Evolutionary conservation across 2,797 vertebrate genomes (phyloP).

Genomic region (Phyllotis vaccarum): DNA sequence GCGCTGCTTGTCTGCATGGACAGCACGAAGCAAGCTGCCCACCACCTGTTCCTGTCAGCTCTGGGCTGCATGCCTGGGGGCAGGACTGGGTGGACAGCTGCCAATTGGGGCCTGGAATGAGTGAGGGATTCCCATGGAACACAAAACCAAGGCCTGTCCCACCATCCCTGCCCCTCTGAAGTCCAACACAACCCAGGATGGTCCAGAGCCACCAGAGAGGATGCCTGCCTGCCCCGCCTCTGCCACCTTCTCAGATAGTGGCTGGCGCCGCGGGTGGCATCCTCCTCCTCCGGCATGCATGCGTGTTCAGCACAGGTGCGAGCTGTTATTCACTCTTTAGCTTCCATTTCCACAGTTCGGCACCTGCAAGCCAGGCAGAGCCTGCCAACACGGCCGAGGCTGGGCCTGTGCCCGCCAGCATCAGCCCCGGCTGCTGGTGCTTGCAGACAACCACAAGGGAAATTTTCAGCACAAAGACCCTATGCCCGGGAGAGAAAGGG

Average conservation of each 20-base stretch:
- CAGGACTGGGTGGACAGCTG: neutral
- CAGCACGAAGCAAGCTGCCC: neutral
- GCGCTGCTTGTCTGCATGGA: neutral
- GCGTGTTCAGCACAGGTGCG: conserved; percentile 66
- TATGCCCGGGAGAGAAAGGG: conserved; percentile 67
- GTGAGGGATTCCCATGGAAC: neutral
- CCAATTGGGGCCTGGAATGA: neutral
- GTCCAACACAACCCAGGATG: neutral
- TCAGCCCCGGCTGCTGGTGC: conserved; percentile 56
- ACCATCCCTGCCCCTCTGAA: neutral
- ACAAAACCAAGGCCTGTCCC: neutral
- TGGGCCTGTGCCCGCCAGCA: neutral
- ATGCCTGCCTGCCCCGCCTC: neutral
- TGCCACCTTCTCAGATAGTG: neutral
- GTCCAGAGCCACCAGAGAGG: neutral
- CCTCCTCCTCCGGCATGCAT: neutral
- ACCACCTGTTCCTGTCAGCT: neutral
- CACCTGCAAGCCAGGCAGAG: conserved; percentile 74
- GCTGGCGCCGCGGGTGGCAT: neutral
- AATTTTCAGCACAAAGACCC: conserved; percentile 78
- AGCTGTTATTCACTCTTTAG: conserved; percentile 44
- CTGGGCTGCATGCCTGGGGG: neutral
- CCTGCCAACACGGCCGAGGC: conserved; percentile 29
- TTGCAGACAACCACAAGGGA: conserved; percentile 65
- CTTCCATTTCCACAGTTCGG: conserved; percentile 40